Evolutionary conservation across 2,797 vertebrate species (phyloP), one percentile per base, ranked within the genome.

Genomic region (Siniperca scherzeri): DNA sequence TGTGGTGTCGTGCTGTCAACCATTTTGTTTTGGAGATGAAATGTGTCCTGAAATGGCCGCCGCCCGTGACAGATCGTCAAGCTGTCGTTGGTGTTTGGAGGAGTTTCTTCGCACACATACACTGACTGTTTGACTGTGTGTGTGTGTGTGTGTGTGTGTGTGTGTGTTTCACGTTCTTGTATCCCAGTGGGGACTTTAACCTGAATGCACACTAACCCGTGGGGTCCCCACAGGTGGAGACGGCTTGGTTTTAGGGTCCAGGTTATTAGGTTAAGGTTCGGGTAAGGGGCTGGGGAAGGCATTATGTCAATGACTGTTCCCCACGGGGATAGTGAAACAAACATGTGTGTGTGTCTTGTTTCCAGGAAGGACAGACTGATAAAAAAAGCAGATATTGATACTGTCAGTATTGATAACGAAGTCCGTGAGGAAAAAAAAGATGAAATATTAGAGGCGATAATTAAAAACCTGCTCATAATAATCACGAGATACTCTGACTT

Each of bases 11-110:
- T 14, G 40, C 46, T 6, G 79, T 59, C 91, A 2, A 83, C 92
- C 92, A 93, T 93, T 93, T 93, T 93, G 91, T 92, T 75, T 78
- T 42, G n/a, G 27, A n/a, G 38, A 14, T 44, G 46, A 83, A 27
- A 16, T 0, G 14, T 48, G 72, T 36, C 55, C 64, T 88, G 86
- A 92, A 93, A 93, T 93, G 92, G 91, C 91, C n/a, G 88, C 82
- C 75, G 9, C 3, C 21, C 16, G 1, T 1, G 36, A 38, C 80
- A 40, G 0, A 12, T 36, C 4, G 11, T 27, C 57, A 55, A 3
- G 38, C 13, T 60, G 60, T 33, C 19, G 1, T 5, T 5, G 1
- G 6, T 52, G 52, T 81, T 22, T 16, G 33, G 6, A 9, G 17
- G n/a, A 57, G 56, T 30, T 14, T 56, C 68, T 13, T 36, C 14